phyloP scores from a whole-genome alignment of 2,113 vertebrate genomes.

The Xiphorhynchus elegans region DNA sequence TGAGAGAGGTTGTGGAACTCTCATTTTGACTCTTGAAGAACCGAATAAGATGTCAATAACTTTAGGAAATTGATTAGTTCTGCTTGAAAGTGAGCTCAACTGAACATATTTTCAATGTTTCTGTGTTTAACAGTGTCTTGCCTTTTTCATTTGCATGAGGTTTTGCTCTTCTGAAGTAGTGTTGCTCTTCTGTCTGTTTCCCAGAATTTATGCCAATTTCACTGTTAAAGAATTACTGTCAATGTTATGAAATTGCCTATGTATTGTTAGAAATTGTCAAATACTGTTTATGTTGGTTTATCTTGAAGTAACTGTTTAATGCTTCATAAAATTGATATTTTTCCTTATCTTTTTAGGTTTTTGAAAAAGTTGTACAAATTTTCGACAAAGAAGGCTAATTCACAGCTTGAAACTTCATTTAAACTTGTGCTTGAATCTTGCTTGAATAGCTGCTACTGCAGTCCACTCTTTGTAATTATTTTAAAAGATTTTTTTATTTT shows the following conservation, averaged over 20 bases:
- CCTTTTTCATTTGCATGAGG: not conserved
- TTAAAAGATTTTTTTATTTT: constrained; percentile 56
- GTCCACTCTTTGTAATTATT: constrained; percentile 70
- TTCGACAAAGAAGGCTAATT: constrained; percentile 88
- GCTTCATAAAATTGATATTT: not conserved
- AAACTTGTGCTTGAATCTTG: constrained; percentile 77
- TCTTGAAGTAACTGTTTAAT: not conserved
- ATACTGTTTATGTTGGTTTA: not conserved
- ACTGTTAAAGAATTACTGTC: not conserved
- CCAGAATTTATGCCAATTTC: not conserved
- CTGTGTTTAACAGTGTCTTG: not conserved
- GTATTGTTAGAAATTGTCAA: not conserved
- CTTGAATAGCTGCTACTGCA: constrained; percentile 77
- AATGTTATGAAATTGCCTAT: not conserved
- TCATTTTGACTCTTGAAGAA: not conserved
- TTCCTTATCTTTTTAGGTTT: constrained; percentile 83
- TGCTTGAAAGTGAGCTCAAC: not conserved
- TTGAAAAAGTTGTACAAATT: constrained; percentile 88
- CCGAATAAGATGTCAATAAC: not conserved
- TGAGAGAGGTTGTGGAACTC: not conserved
- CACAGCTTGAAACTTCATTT: constrained; percentile 20
- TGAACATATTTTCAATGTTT: not conserved
- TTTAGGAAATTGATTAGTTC: constrained; percentile 21
- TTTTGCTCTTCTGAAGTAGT: not conserved
- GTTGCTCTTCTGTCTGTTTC: not conserved